Base-by-base conservation (phyloP, 2,113 vertebrate species). In the Artemisiospiza belli region DNA sequence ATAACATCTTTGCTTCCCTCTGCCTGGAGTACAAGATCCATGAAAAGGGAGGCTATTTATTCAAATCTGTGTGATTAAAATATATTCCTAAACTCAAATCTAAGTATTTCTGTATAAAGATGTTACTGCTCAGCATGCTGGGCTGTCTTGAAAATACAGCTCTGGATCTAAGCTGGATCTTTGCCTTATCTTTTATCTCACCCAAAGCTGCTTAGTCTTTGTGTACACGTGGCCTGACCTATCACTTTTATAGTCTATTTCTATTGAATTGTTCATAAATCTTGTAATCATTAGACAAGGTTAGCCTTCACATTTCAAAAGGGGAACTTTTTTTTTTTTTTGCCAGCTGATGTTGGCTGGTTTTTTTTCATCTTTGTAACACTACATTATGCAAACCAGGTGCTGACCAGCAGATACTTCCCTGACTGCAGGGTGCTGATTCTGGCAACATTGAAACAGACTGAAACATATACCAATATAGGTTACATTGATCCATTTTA, bases 201-300 rank as follows among this genome's bases (percentile, higher is more conserved):
- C 17, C 44, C 66, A 87, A 86, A 92, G 76, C 73, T 80, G 47
- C 87, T 94, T 90, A 92, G 73, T 78, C 84, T 84, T 90, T 87
- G 73, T 80, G 78, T 91, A 68, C 57, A 41, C 0, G 11, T 59
- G 80, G 77, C 52, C 74, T 94, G 57, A 83, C 89, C 84, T 94
- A 78, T 84, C 67, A 62, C 64, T 97, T 92, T 93, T 69, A 73
- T 84, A 93, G 81, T 84, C 84, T 81, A 70, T 76, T 93, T 69
- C 69, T 90, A 95, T 55, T 77, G 84, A 92, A 89, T 86, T 81
- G 76, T 85, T 92, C 86, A 95, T 91, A 95, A 96, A 96, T 90
- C 86, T 74, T 61, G 72, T 41, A 69, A 87, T 77, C 81, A 92
- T 95, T 95, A 94, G 64, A 58, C 67, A 91, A 87, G 64, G 83